Evolutionary conservation across 2,797 vertebrate species (phyloP).

Genomic region (Siniperca undulata): DNA sequence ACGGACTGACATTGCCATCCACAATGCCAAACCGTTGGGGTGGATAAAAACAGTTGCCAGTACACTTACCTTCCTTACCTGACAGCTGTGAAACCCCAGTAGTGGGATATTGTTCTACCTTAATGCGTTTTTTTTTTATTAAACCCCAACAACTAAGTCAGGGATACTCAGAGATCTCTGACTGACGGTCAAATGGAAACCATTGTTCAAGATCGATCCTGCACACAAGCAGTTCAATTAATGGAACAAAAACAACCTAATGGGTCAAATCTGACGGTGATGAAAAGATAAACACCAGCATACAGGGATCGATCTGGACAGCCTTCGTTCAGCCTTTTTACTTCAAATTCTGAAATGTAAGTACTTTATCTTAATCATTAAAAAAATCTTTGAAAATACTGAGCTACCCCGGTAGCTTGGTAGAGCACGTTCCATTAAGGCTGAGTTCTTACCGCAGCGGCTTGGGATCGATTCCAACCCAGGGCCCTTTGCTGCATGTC

Average conservation of each 20-base stretch:
- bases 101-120: not conserved
- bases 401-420: too few relatives aligned
- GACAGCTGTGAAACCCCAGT: slow-evolving; percentile 19
- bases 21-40: not conserved
- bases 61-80: not conserved
- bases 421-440: too few relatives aligned
- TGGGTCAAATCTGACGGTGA: not conserved
- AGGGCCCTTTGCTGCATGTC: too few relatives aligned
- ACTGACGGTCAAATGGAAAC: not conserved
- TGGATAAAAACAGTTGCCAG: slow-evolving; percentile 20
- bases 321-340: too few relatives aligned
- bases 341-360: not conserved
- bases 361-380: not conserved
- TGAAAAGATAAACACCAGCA: not conserved
- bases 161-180: not conserved
- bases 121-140: not conserved
- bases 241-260: slow-evolving; percentile 1
- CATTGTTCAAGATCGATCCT: not conserved
- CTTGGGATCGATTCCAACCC: too few relatives aligned
- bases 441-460: too few relatives aligned
- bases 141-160: not conserved
- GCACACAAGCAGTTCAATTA: not conserved
- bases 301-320: not conserved
- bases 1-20: not conserved
- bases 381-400: not conserved